Evolutionary conservation across 2,888 invertebrate genomes (phyloP).

Genomic region (Keiferia lycopersicella): DNA sequence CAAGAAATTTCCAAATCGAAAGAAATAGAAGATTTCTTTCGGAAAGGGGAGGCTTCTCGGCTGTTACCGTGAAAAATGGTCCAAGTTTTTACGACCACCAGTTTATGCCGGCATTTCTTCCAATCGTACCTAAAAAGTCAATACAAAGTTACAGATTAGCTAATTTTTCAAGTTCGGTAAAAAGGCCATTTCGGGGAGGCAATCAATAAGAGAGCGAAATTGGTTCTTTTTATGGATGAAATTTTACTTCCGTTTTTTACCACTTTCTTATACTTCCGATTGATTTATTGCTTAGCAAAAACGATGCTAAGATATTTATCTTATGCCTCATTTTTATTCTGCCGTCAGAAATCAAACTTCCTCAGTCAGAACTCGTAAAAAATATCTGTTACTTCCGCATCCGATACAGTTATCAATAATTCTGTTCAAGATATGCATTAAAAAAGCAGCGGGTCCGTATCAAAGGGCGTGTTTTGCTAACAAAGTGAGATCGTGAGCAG

Average conservation of each 20-base stretch:
- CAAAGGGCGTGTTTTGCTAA: conserved; percentile 77
- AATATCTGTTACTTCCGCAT: conserved; percentile 51
- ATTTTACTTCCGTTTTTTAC: conserved; percentile 8
- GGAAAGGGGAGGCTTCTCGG: conserved; percentile 40
- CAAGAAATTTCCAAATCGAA: conserved; percentile 76
- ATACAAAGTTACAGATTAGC: conserved; percentile 24
- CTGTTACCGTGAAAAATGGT: conserved; percentile 65
- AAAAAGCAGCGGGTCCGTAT: conserved; percentile 65
- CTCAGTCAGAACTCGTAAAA: conserved; percentile 48
- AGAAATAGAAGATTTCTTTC: conserved; percentile 54
- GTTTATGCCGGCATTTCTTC: conserved; percentile 28
- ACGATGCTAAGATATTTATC: neutral
- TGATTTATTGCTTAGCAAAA: neutral
- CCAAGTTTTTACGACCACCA: conserved; percentile 53
- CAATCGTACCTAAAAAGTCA: conserved; percentile 20
- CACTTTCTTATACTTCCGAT: neutral
- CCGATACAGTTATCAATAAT: conserved; percentile 69
- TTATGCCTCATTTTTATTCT: neutral
- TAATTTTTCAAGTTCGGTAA: conserved; percentile 24
- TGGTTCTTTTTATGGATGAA: conserved; percentile 10
- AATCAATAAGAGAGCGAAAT: conserved; percentile 17
- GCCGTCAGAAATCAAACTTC: neutral
- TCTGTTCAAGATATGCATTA: conserved; percentile 76
- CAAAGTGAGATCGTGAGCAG: conserved; percentile 77
- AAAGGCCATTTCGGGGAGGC: conserved; percentile 15